These are phyloP conservation scores for Nebria salina DNA, from an alignment of 2,888 invertebrate species.

Conservation along the genomic window DNA sequence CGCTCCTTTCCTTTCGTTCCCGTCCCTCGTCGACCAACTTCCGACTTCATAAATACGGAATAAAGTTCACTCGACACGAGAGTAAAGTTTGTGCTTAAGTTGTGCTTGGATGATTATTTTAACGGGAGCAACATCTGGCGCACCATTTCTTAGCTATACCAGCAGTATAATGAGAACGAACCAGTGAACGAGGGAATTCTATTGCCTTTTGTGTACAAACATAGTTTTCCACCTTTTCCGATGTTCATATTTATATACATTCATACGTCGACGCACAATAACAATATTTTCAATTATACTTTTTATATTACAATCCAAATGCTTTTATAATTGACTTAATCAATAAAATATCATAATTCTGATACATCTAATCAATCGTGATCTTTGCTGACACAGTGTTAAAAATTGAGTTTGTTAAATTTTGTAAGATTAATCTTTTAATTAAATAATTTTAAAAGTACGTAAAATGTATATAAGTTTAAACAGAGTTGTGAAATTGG, in stretches of 20 bases:
- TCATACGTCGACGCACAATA: neutral
- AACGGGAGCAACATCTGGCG: constrained; percentile 56
- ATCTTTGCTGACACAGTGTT: no score
- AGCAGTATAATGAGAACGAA: constrained; percentile 53
- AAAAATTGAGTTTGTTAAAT: no score
- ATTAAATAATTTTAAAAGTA: neutral
- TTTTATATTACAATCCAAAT: no score
- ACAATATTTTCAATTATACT: neutral
- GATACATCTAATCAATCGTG: no score
- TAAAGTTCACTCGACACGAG: constrained; percentile 55
- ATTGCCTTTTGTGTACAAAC: constrained; percentile 31
- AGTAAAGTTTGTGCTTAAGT: constrained; percentile 53
- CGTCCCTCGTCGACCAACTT: constrained; percentile 54
- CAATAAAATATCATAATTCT: no score
- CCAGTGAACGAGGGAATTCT: constrained; percentile 21
- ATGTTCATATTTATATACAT: neutral
- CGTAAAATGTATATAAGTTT: neutral
- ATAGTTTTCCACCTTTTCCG: constrained; percentile 26
- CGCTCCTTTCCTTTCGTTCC: constrained; percentile 40
- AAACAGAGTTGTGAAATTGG: neutral
- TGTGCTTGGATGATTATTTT: constrained; percentile 57
- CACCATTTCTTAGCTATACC: constrained; percentile 50
- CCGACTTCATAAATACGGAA: constrained; percentile 58
- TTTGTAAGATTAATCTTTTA: no score
- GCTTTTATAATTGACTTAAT: no score